A percentile compares a stretch with the other conserved stretches of the same genome.
These are phyloP conservation scores for Sanderia malayensis DNA, from an alignment of 30 jellyfish, hydroid and myxozoan genomes.

Conservation along the genomic window DNA sequence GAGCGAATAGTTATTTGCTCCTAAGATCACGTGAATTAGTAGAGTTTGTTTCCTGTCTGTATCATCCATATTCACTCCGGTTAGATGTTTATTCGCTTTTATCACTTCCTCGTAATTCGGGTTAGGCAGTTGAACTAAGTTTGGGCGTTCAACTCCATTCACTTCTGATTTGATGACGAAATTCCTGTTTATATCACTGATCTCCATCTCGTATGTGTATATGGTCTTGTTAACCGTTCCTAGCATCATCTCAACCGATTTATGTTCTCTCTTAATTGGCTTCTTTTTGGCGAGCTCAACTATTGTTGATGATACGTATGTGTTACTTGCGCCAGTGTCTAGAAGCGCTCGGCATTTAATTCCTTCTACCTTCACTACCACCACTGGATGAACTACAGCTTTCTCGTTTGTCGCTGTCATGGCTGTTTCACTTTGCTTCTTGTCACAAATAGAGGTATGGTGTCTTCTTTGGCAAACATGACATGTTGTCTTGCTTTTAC, in stretches of 20 bases:
- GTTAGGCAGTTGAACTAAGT: constrained; percentile 3
- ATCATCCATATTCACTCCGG: constrained; percentile 45
- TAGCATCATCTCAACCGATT: constrained; percentile 39
- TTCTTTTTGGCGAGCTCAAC: too few species aligned
- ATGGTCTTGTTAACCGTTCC: constrained; percentile 9
- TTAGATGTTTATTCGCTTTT: constrained; percentile 24
- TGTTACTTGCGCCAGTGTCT: not conserved
- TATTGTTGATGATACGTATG: too few species aligned
- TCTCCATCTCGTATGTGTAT: constrained; percentile 5
- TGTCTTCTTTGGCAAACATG: not conserved
- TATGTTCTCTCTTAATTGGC: too few species aligned
- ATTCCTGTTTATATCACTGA: not conserved
- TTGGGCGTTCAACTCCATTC: constrained; percentile 9
- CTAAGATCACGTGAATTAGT: constrained; percentile 21
- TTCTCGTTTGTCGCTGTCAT: not conserved
- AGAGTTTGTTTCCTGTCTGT: constrained; percentile 26
- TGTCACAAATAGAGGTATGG: not conserved
- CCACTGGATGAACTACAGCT: not conserved
- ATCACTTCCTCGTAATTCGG: constrained; percentile 26
- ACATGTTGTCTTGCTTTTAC: not conserved
- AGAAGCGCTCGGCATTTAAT: not conserved
- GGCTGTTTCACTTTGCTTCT: not conserved
- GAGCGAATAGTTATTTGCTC: constrained; percentile 16
- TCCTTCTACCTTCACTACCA: not conserved
- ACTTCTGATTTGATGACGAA: too few species aligned